phyloP scores from a whole-genome alignment of 2,888 invertebrate species.

The Stenoptilia bipunctidactyla region DNA sequence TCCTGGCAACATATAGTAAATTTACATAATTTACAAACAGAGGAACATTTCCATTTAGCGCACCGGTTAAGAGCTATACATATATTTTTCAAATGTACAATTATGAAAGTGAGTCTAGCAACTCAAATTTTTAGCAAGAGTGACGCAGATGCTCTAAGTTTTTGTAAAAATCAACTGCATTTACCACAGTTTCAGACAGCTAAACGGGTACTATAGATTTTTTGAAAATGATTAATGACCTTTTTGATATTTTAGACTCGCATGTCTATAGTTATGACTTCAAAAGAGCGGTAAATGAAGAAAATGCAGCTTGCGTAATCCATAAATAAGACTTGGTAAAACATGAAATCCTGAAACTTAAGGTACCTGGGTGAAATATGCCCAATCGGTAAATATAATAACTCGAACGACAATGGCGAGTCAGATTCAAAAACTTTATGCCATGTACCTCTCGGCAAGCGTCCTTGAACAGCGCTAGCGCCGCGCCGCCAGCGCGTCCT shows the following conservation, averaged over 20 bases:
- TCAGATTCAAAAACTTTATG: too few species aligned
- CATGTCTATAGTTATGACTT: constrained; percentile 2
- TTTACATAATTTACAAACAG: neutral
- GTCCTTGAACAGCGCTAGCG: too few species aligned
- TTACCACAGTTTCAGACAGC: too few species aligned
- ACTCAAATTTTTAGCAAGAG: too few species aligned
- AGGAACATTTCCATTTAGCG: neutral
- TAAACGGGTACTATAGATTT: neutral
- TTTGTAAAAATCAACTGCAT: too few species aligned
- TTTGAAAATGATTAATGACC: constrained; percentile 1
- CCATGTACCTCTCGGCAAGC: too few species aligned
- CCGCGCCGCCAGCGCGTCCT: too few species aligned
- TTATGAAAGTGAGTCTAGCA: too few species aligned
- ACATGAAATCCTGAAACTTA: neutral
- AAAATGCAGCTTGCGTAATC: neutral
- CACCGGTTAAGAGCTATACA: neutral
- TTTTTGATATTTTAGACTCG: constrained; percentile 5
- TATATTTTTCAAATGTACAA: neutral
- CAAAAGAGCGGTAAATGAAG: neutral
- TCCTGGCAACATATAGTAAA: neutral
- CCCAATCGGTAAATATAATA: too few species aligned
- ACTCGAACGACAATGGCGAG: too few species aligned
- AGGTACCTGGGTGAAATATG: too few species aligned
- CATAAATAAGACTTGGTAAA: neutral
- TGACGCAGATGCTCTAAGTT: too few species aligned